Conservation (phyloP, 1,140 invertebrate genomes). For the Sycobia sp. region DNA sequence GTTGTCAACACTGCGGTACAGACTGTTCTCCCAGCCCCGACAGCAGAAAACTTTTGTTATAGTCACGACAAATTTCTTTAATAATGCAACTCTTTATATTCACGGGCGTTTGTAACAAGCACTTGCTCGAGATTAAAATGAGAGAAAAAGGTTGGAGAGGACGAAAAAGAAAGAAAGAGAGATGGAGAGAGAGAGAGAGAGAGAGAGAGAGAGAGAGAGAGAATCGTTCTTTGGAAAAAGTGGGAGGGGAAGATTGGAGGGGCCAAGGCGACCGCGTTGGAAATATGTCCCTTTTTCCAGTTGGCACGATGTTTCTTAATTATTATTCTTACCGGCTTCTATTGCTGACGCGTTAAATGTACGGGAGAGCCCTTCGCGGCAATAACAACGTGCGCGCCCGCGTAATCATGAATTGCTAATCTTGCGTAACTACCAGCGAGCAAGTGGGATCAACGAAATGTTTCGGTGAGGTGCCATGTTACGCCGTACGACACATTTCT, state of each 20-base stretch:
- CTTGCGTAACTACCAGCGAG: slow-evolving; percentile 44
- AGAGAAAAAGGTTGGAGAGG: slow-evolving; percentile 9
- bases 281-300: slow-evolving; percentile 55
- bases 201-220: slow-evolving; percentile 36
- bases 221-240: too few species aligned
- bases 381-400: slow-evolving; percentile 53
- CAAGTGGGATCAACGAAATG: slow-evolving; percentile 25
- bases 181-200: slow-evolving; percentile 22
- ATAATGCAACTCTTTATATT: slow-evolving; percentile 64
- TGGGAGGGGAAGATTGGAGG: slow-evolving; percentile 35
- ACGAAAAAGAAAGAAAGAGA: slow-evolving; percentile 3
- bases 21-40: too few species aligned
- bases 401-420: slow-evolving; percentile 59
- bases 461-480: slow-evolving; percentile 12
- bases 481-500: slow-evolving; percentile 41
- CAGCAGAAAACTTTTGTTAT: slow-evolving; percentile 58
- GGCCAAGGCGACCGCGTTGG: slow-evolving; percentile 17
- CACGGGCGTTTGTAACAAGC: slow-evolving; percentile 61
- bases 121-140: slow-evolving; percentile 55
- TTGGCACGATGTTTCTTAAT: slow-evolving; percentile 63
- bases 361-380: slow-evolving; percentile 42
- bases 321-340: slow-evolving; percentile 60
- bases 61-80: slow-evolving; percentile 61
- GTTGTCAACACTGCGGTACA: too few species aligned
- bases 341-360: slow-evolving; percentile 48